Evolutionary conservation across 2,113 vertebrate genomes (phyloP).

Genomic region (Bettongia penicillata): DNA sequence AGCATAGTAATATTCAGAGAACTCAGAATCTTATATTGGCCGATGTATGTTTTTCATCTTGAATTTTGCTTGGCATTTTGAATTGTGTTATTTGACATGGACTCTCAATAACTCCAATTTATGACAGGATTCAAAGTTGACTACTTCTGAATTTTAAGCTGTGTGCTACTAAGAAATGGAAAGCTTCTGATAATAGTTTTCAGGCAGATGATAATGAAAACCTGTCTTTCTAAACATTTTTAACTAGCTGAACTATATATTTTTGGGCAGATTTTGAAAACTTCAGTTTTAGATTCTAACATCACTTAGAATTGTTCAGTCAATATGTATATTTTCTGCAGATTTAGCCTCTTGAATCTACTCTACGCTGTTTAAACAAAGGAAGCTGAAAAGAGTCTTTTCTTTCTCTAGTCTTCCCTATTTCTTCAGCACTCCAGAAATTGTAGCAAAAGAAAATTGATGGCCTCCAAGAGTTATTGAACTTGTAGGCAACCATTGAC

Average conservation of each 20-base stretch:
- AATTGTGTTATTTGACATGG: no score
- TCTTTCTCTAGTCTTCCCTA: neutral
- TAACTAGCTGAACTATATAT: neutral
- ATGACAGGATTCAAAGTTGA: no score
- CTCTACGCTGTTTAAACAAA: neutral
- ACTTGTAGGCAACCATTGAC: neutral
- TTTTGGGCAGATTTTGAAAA: neutral
- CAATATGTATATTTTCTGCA: neutral
- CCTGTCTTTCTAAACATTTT: neutral
- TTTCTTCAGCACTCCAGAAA: neutral
- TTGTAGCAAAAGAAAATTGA: neutral
- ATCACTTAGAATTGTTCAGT: slow-evolving; percentile 25
- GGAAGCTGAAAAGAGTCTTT: neutral
- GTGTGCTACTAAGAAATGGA: neutral
- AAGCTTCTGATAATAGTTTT: neutral
- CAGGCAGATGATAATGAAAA: neutral
- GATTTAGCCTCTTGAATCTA: neutral
- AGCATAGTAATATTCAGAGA: no score
- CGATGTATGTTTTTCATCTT: no score
- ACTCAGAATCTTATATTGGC: no score
- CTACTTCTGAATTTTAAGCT: neutral
- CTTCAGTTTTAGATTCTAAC: neutral
- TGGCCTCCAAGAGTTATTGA: neutral
- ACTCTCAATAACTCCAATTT: no score
- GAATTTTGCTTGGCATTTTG: no score